Base-by-base conservation (phyloP, 2,113 vertebrate species). In the Gymnogyps californianus region DNA sequence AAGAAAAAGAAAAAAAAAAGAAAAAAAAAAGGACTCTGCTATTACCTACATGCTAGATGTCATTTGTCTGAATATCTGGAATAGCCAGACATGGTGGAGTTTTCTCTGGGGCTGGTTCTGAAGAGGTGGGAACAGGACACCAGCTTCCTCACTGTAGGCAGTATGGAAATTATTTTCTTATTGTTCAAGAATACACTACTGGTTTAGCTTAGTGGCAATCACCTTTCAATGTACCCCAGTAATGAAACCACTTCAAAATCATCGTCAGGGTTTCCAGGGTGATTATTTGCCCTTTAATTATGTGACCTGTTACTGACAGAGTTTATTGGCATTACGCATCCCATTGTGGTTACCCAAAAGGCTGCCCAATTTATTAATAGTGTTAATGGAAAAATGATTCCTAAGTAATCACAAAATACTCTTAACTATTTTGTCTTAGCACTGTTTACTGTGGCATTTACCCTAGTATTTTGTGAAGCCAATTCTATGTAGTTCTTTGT, bases 231-330 rank as follows among this genome's bases (percentile, higher is more conserved):
- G 4, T 26, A 47, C 4, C 7, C 14, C 29, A 58, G 21, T 75
- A 95, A 91, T 49, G 38, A 91, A 87, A 69, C 42, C 36, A 87
- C 65, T 96, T 75, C 36, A 90, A 70, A 90, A 82, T 85, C n/a
- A 34, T 77, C 25, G 42, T 66, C 0, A 0, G 49, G 18, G 13
- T 79, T 87, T 87, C 57, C 49, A 62, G 74, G 11, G 19, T 64
- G 44, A 65, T 67, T 84, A 26, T 95, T 75, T 95, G 47, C 7
- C n/a, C 34, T 91, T 72, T 82, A 46, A 74, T 79, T 89, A 54
- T 17, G 6, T 71, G 57, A 84, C 61, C 36, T 82, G 25, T 83
- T 87, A 84, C 42, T 82, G 52, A 64, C 3, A 1, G 54, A 65
- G 25, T 84, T 91, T 72, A 74, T n/a, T 89, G 22, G 14, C 24